These are phyloP conservation scores for Helarctos malayanus DNA, from an alignment of 2,797 vertebrate species.

Conservation along the genomic window DNA sequence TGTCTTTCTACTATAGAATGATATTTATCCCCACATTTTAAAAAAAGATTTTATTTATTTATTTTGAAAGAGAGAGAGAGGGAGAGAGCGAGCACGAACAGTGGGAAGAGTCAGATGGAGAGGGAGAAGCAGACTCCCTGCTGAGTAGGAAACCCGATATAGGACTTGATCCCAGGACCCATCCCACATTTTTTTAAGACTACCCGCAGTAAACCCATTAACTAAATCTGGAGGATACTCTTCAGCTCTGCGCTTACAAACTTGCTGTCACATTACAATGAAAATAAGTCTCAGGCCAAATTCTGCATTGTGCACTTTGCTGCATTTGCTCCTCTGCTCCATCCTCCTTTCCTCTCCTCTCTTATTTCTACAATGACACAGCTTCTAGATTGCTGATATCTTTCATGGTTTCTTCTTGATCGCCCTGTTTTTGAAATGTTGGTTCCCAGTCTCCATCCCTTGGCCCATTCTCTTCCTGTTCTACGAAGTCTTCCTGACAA, in stretches of 20 bases:
- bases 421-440: background rate
- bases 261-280: background rate
- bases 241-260: background rate
- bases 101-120: too few relatives aligned
- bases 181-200: background rate
- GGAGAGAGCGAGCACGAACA: too few relatives aligned
- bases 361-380: background rate
- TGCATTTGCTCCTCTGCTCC: background rate
- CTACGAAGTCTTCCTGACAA: background rate
- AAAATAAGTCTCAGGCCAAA: background rate
- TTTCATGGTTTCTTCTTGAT: background rate
- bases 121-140: too few relatives aligned
- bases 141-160: too few relatives aligned
- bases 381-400: background rate
- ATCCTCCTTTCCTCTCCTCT: background rate
- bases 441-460: background rate
- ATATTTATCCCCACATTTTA: background rate
- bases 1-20: background rate
- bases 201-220: background rate
- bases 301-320: background rate
- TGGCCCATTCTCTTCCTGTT: background rate
- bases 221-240: background rate
- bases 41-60: too few relatives aligned
- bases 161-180: too few relatives aligned
- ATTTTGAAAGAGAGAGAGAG: too few relatives aligned